Base-by-base conservation (phyloP, 2,113 vertebrate species). In the Pavo muticus region DNA sequence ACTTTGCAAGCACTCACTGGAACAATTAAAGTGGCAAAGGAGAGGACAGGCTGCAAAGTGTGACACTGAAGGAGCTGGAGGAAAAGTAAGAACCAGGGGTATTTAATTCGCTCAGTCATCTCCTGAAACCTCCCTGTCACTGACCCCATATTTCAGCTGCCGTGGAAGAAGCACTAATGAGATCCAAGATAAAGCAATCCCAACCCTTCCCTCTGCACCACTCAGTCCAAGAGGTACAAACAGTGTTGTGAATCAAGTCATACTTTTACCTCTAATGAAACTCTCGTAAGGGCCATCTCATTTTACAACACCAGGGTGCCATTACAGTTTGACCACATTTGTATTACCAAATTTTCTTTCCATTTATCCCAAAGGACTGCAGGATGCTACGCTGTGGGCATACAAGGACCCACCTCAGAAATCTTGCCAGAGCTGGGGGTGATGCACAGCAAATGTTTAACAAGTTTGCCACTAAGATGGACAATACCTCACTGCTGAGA, bases 401-500 rank as follows among this genome's bases (percentile, higher is more conserved):
- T 20, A 24, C 42, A n/a, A 5, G 48, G 56, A 60, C 12, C 40
- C 63, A 78, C 15, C 27, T 56, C 42, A 59, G 9, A 90, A 70
- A 32, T 19, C 25, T 59, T 73, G 9, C 25, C 29, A 67, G 37
- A 61, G 54, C 24, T 47, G 14, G 30, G 11, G 5, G 47, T 3
- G 5, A 85, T 21, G n/a, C 30, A 68, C 61, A 50, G 52, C 45
- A 87, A 86, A 71, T 1, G 5, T 65, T 63, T 44, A 64, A 59
- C 7, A 35, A 44, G 60, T 17, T 60, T 89, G 82, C 75, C 94
- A 72, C 86, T 92, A 95, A 91, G 88, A 88, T 19, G 93, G 81
- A 96, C 52, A 93, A 93, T 94, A 88, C 70, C 93, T 85, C 80
- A 70, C 20, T 83, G 65, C 96, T 44, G 42, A 79, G 78, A 96